These are phyloP conservation scores for Serripes groenlandicus DNA, from an alignment of 2,888 invertebrate species.

Conservation along the genomic window DNA sequence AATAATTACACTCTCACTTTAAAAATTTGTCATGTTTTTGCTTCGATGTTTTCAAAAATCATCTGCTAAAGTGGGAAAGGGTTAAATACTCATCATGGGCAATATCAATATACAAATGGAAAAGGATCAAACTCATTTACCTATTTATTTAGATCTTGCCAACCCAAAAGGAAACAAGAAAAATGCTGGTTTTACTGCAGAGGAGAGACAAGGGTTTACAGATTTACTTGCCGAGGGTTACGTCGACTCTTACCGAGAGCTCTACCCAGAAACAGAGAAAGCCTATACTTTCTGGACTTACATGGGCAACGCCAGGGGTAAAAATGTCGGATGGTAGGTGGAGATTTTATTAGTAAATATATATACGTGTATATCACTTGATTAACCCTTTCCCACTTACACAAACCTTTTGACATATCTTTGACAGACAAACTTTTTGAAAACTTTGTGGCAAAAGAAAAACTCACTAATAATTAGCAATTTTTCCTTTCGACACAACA, in stretches of 20 bases:
- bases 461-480: neutral
- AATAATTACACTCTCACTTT: too few relatives aligned
- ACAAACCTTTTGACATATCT: too few relatives aligned
- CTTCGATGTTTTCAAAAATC: too few relatives aligned
- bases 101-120: too few relatives aligned
- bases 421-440: neutral
- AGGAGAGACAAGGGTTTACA: slow-evolving; percentile 97
- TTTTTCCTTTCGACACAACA: neutral
- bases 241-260: slow-evolving; percentile 94
- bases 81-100: too few relatives aligned
- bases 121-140: too few relatives aligned
- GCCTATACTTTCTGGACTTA: slow-evolving; percentile 99
- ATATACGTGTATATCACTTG: too few relatives aligned
- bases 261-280: slow-evolving; percentile 93
- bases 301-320: slow-evolving; percentile 94
- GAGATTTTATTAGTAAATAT: neutral
- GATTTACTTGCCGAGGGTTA: slow-evolving; percentile 93
- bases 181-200: slow-evolving; percentile 96
- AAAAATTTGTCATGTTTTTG: too few relatives aligned
- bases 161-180: slow-evolving; percentile 97
- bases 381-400: too few relatives aligned
- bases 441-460: neutral
- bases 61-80: too few relatives aligned
- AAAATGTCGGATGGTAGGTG: slow-evolving; percentile 97
- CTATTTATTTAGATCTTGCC: slow-evolving; percentile 90